phyloP scores from a whole-genome alignment of 2,797 vertebrate species.

The Cuculus canorus region DNA sequence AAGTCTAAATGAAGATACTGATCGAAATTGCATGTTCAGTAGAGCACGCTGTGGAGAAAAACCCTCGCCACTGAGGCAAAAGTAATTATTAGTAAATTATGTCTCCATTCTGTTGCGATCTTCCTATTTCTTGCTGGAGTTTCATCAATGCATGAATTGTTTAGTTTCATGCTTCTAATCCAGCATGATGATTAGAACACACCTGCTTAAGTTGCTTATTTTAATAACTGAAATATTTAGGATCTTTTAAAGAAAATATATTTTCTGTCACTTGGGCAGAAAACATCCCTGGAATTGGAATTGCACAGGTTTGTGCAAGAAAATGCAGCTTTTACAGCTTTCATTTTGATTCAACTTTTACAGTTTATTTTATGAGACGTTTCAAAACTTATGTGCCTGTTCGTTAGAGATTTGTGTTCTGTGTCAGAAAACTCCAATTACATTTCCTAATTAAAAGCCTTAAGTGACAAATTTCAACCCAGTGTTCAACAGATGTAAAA shows the following conservation, averaged over 20 bases:
- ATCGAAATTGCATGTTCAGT: background rate
- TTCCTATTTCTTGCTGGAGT: background rate
- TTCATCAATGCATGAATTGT: background rate
- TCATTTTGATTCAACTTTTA: background rate
- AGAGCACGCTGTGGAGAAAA: background rate
- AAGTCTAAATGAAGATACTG: background rate
- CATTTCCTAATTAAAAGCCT: background rate
- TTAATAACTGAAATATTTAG: background rate
- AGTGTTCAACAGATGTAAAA: background rate
- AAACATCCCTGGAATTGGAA: background rate
- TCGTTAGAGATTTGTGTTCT: background rate
- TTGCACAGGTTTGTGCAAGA: accelerated
- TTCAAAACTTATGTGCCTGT: accelerated
- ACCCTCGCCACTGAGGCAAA: background rate
- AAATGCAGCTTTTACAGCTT: background rate
- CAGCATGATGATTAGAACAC: background rate
- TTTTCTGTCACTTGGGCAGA: background rate
- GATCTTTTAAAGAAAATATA: background rate
- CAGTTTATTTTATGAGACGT: background rate
- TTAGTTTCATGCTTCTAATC: no score
- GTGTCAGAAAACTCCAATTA: background rate
- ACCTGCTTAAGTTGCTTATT: background rate
- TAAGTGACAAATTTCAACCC: background rate
- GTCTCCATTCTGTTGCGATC: background rate
- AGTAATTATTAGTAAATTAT: background rate